phyloP scores from a whole-genome alignment of 2,113 vertebrate species.

The Hemicordylus capensis region DNA sequence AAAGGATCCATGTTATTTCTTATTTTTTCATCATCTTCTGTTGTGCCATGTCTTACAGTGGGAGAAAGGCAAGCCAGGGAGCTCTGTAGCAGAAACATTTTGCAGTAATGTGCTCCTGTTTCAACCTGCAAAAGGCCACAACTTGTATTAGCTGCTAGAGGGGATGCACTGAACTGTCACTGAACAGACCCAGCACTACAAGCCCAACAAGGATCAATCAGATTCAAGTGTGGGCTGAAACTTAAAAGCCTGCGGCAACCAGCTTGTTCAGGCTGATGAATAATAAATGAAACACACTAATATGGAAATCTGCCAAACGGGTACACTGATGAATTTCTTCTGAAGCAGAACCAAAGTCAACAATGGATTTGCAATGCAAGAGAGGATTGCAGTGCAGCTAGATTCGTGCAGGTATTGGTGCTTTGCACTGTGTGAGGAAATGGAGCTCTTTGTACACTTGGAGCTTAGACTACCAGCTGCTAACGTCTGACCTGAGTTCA shows the following conservation, averaged over 20 bases:
- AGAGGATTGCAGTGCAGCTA: no score
- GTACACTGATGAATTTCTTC: neutral
- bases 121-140: neutral
- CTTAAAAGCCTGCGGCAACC: neutral
- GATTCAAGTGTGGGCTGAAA: neutral
- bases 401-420: neutral
- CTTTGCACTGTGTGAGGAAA: neutral
- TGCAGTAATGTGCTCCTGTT: accelerated
- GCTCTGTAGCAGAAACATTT: neutral
- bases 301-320: neutral
- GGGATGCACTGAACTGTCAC: neutral
- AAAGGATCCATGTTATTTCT: neutral
- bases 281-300: neutral
- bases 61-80: accelerated
- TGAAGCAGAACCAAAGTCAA: neutral
- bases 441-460: no score
- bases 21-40: neutral
- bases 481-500: no score
- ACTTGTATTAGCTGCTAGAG: accelerated
- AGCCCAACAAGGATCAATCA: neutral
- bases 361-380: neutral
- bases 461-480: neutral
- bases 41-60: neutral
- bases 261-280: neutral
- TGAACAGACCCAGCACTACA: neutral